Evolutionary conservation across 1,140 invertebrate species (phyloP), one percentile per base, ranked within the genome.

Genomic region (Caenorhabditis remanei): DNA sequence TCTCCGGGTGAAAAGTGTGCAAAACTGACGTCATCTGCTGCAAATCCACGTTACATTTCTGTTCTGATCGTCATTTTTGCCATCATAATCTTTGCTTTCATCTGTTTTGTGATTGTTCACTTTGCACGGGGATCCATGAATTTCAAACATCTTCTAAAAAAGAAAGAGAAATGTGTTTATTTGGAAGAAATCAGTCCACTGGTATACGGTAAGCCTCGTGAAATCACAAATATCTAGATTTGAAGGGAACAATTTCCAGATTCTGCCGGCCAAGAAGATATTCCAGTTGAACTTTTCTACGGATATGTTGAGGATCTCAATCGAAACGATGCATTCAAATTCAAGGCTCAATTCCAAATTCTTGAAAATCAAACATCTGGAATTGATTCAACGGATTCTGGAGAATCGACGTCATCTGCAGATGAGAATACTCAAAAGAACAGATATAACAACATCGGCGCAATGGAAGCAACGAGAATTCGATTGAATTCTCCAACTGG

Each of bases 251-350:
- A 9, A 24, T 84, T 71, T 87, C 14, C 41, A 84, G 87, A 87
- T 79, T 79, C 87, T 7, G 63, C 56, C 32, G 83, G 82, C 55
- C 84, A 86, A 24, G 83, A 87, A 84, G 87, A 87, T 41, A 87
- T 87, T 50, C 82, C 82, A 19, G 82, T 87, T 13, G 82, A 85
- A 65, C 53, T 89, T 4, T 92, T 92, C 89, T 92, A 93, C 50
- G 86, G 89, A 46, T 90, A 91, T 82, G 92, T 85, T 56, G 84
- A 90, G 55, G 88, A 93, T 71, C 71, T 93, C 55, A 46, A 86
- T 56, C 58, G 71, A 43, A 92, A 93, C 65, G 87, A 90, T 71
- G 90, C 92, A 61, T 86, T 56, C 13, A 92, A 92, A n/a, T 92
- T 92, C 84, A 85, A 85, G 56, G 53, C 65, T 32, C 92, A 92